A percentile compares a stretch with the other conserved stretches of the same genome.
Conservation (phyloP, 2,113 vertebrate species). For the Stegastes partitus region DNA sequence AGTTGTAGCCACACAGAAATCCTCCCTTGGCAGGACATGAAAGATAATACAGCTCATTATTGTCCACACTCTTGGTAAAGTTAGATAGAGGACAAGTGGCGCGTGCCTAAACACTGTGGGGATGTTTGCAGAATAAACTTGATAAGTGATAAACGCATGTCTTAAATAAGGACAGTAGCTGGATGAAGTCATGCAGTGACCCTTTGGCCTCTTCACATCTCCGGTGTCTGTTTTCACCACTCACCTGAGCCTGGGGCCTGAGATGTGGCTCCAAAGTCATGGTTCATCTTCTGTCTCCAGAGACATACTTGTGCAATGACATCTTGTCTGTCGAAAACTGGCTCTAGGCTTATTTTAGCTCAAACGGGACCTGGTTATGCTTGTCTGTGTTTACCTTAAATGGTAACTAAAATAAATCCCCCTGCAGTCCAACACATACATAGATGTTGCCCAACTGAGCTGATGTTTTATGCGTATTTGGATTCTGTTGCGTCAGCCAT, state of each 20-base stretch:
- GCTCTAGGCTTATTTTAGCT: conserved; percentile 74
- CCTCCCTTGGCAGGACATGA: conserved; percentile 38
- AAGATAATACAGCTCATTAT: conserved; percentile 50
- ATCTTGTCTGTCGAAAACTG: conserved; percentile 54
- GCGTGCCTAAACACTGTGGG: conserved; percentile 7
- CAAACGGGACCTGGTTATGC: conserved; percentile 56
- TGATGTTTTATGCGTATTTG: conserved; percentile 2
- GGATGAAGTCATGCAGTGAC: conserved; percentile 45
- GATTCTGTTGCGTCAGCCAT: conserved; percentile 4
- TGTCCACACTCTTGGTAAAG: conserved; percentile 53
- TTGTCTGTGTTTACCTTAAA: conserved; percentile 85
- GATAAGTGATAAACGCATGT: conserved; percentile 53
- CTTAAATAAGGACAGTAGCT: conserved; percentile 41
- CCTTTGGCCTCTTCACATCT: conserved; percentile 28
- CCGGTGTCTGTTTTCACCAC: conserved; percentile 53
- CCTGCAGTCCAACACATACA: conserved; percentile 1
- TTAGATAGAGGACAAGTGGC: conserved; percentile 51
- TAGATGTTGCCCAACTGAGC: conserved; percentile 2
- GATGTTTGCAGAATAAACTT: conserved; percentile 56
- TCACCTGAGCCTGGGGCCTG: conserved; percentile 61
- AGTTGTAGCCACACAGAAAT: conserved; percentile 4
- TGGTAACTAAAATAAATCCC: conserved; percentile 82
- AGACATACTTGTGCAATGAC: conserved; percentile 68
- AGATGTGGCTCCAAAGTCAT: conserved; percentile 52
- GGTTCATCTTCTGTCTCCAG: conserved; percentile 65